Evolutionary conservation across 1,140 invertebrate genomes (phyloP), one percentile per base, ranked within the genome.

Genomic region (Drosophila arawakana): DNA sequence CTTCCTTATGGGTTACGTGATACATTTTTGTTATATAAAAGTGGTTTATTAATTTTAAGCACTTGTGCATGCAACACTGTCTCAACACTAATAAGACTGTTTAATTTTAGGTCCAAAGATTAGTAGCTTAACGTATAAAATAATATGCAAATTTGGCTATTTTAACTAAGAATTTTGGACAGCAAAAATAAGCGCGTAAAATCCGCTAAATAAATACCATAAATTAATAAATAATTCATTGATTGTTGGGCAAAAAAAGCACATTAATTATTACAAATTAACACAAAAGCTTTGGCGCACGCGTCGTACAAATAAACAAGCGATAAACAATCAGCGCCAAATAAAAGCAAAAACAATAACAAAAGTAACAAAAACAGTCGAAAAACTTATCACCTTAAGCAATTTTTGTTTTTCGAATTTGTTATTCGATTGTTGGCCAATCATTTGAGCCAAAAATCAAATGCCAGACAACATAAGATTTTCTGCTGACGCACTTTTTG

Each of bases 191-290:
- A 62, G 43, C 21, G 39, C 60, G 60, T 70, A 62, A 73, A 69
- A 9, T 35, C 47, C 54, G 15, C 43, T 37, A 46, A 35, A 70
- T 13, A 63, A 57, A 57, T 58, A n/a, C 57, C n/a, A 57, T 46
- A 37, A 41, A 63, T 63, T 44, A 58, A 79, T 70, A 76, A 81
- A 83, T 83, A 61, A 83, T 73, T 66, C 66, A 70, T 70, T 74
- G 54, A 39, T n/a, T 44, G 25, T 37, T 34, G 65, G 49, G 57
- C 37, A 52, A 55, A 41, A 76, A 57, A 75, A 69, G 78, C 52
- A 73, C 76, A 85, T 86, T 82, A 85, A 86, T 85, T 85, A 79
- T 86, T 88, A 76, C 76, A 75, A 86, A 86, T 85, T 85, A 85
- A 82, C 82, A 79, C 83, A 66, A 69, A 78, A 46, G 25, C 67